Base-by-base conservation (phyloP, 2,888 invertebrate species). In the Cancer borealis region DNA sequence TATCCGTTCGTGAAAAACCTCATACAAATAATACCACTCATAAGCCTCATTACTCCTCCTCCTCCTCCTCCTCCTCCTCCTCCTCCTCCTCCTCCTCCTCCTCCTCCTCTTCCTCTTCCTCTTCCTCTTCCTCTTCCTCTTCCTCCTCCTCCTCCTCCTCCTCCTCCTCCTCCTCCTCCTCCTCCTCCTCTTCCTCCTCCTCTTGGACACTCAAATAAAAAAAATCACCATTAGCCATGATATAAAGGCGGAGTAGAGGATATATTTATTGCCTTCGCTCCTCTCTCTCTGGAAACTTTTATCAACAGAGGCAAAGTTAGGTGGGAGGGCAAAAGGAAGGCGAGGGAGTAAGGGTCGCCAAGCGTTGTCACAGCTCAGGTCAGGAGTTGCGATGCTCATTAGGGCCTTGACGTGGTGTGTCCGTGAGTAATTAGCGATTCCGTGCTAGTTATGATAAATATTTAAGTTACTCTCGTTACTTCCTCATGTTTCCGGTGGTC, bases 271-370 rank as follows among this genome's bases (percentile, higher is more conserved):
- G 26, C 30, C 26, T 26, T 26, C 8, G 3, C 26, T 79, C 73
- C 26, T 30, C n/a, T 8, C n/a, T n/a, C 73, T 79, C 26, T 26
- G 10, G 73, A 26, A 79, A n/a, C 26, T 79, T 79, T 79, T 79
- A 79, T 79, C 73, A 79, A 79, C 73, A 79, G 73, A 79, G 73
- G 2, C 26, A 79, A 26, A 79, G 73, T 79, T 79, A 79, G 10
- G 26, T 10, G 26, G 21, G 26, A 5, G 8, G 60, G 60, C 21
- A 60, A 21, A 60, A 5, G 60, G 60, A 21, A 60, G 4, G 60
- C 60, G 21, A 60, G 60, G 60, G 4, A 60, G 60, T 60, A 21
- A 60, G 21, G 60, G 21, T 60, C 60, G 60, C 60, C 60, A 5
- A 17, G 60, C 60, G 60, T 60, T 60, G 73, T 79, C 26, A 79